Percentiles rank a stretch among this genome's conserved stretches.
Conservation (phyloP, 2,797 vertebrate genomes). For the Melanotaenia parkinsoni region DNA sequence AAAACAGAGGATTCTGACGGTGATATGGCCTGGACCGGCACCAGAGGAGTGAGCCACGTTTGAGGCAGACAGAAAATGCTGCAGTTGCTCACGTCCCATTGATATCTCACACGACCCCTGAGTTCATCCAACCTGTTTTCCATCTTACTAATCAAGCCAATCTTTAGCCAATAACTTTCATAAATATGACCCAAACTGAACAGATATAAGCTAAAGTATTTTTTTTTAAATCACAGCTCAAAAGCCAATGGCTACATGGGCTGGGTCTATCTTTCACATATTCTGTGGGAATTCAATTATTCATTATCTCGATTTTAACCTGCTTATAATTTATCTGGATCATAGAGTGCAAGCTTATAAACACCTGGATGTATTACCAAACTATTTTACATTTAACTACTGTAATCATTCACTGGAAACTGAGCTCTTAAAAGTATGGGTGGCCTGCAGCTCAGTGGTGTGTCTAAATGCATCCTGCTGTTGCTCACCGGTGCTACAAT, state of each 20-base stretch:
- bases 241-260: background rate
- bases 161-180: too few relatives aligned
- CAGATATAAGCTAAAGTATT: background rate
- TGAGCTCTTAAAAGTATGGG: background rate
- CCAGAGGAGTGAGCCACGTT: too few relatives aligned
- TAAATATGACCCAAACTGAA: background rate
- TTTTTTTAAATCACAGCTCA: background rate
- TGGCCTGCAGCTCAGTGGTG: background rate
- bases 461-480: slow-evolving; percentile 3
- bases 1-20: too few relatives aligned
- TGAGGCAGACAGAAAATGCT: too few relatives aligned
- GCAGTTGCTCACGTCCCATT: too few relatives aligned
- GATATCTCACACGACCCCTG: too few relatives aligned
- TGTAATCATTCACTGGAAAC: background rate
- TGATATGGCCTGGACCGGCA: too few relatives aligned
- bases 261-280: background rate
- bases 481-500: background rate
- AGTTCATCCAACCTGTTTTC: too few relatives aligned
- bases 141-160: too few relatives aligned
- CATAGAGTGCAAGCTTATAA: background rate
- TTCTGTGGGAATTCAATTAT: background rate
- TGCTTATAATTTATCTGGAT: background rate
- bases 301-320: background rate
- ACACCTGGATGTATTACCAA: slow-evolving; percentile 8
- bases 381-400: slow-evolving; percentile 2